Conservation (phyloP, 2,797 vertebrate genomes). For the Apodemus agrarius region DNA sequence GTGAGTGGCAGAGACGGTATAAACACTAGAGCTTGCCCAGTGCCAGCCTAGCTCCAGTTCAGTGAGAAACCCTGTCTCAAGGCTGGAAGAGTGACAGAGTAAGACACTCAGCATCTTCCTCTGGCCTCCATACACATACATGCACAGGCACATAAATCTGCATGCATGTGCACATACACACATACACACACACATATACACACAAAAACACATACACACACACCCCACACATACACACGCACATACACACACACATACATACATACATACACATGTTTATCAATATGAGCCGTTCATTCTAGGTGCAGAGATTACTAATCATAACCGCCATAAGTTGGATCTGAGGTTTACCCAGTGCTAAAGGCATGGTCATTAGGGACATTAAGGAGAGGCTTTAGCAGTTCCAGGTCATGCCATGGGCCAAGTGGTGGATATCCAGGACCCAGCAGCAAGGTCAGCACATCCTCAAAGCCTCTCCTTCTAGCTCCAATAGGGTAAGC, state of each 20-base stretch:
- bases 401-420: not conserved
- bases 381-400: not conserved
- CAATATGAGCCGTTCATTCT: not conserved
- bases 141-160: rapidly evolving
- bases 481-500: not conserved
- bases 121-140: not conserved
- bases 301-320: not conserved
- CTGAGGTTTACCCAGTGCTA: not conserved
- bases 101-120: not conserved
- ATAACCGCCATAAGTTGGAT: not conserved
- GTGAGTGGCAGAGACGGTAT: not conserved
- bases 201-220: too few relatives aligned
- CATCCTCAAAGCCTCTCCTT: not conserved
- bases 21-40: not conserved
- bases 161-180: too few relatives aligned
- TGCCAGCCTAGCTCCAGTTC: not conserved
- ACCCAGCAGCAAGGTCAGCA: not conserved
- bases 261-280: not conserved
- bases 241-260: not conserved
- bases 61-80: not conserved
- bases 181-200: too few relatives aligned
- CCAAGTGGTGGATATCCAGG: not conserved
- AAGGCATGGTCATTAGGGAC: not conserved
- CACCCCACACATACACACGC: not conserved
- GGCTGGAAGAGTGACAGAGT: not conserved